Evolutionary conservation across 2,888 invertebrate species (phyloP).

Genomic region (Dichetophora obliterata): DNA sequence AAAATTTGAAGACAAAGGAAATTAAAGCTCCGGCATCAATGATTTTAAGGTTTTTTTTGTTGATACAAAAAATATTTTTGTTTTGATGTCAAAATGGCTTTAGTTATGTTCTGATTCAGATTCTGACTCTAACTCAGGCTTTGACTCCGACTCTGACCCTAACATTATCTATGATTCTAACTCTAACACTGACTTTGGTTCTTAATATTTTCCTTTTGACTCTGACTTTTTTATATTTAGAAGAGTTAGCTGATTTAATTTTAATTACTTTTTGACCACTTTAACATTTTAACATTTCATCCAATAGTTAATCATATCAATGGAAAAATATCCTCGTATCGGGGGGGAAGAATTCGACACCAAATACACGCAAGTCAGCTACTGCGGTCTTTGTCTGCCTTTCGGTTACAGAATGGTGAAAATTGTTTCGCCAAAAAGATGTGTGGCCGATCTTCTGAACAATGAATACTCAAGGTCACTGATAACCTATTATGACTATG

Average conservation of each 20-base stretch:
- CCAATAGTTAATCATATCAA: neutral
- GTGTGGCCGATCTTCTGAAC: conserved; percentile 50
- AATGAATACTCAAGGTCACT: conserved; percentile 50
- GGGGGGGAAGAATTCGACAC: conserved; percentile 37
- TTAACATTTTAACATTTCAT: no score
- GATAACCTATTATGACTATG: conserved; percentile 53
- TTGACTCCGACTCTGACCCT: no score
- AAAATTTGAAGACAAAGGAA: no score
- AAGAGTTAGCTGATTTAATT: no score
- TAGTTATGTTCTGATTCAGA: no score
- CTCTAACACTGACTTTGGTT: no score
- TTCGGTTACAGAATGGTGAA: conserved; percentile 52
- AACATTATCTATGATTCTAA: neutral
- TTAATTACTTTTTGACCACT: no score
- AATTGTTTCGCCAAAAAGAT: conserved; percentile 55
- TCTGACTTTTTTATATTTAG: neutral
- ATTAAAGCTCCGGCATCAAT: no score
- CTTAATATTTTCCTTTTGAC: neutral
- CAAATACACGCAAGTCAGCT: conserved; percentile 50
- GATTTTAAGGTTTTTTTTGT: no score
- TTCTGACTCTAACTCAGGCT: no score
- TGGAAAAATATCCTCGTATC: neutral
- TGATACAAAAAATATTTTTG: no score
- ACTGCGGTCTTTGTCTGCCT: conserved; percentile 55
- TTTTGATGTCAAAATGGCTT: no score